Conservation (phyloP, 1,140 invertebrate species). For the Drosophila azteca region DNA sequence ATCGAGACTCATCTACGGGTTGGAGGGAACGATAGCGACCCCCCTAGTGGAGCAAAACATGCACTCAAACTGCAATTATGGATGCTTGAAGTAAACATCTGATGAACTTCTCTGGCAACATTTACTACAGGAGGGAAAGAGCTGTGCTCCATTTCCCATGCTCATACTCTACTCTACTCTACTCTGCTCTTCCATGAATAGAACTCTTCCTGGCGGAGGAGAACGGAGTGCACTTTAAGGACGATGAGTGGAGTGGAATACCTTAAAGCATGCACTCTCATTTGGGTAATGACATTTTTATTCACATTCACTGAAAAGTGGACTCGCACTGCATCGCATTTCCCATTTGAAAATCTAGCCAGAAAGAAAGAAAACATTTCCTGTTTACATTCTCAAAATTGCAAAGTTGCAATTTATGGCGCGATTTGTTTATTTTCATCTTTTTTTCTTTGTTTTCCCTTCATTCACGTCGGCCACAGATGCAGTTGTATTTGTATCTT, state of each 20-base stretch:
- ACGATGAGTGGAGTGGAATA: background rate
- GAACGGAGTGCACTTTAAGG: background rate
- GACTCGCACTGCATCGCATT: conserved; percentile 7
- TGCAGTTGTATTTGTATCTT: conserved; percentile 24
- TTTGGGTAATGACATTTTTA: conserved; percentile 47
- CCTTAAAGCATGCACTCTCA: conserved; percentile 31
- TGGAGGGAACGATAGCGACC: conserved; percentile 2
- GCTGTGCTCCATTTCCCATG: background rate
- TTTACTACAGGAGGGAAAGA: background rate
- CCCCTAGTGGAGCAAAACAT: background rate
- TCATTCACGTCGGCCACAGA: conserved; percentile 25
- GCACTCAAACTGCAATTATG: conserved; percentile 66
- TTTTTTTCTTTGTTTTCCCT: conserved; percentile 36
- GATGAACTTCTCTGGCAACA: conserved; percentile 16
- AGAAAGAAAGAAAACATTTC: conserved; percentile 68
- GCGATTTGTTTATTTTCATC: conserved; percentile 60
- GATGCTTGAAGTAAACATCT: conserved; percentile 41
- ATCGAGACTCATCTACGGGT: background rate
- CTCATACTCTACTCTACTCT: too few relatives aligned
- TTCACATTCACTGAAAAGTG: conserved; percentile 1
- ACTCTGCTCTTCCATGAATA: too few relatives aligned
- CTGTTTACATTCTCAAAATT: conserved; percentile 76
- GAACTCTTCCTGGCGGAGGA: background rate
- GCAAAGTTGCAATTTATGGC: conserved; percentile 76
- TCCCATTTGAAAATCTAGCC: conserved; percentile 32